Evolutionary conservation across 1,140 invertebrate genomes (phyloP).

Genomic region (Paralvinella palmiformis): DNA sequence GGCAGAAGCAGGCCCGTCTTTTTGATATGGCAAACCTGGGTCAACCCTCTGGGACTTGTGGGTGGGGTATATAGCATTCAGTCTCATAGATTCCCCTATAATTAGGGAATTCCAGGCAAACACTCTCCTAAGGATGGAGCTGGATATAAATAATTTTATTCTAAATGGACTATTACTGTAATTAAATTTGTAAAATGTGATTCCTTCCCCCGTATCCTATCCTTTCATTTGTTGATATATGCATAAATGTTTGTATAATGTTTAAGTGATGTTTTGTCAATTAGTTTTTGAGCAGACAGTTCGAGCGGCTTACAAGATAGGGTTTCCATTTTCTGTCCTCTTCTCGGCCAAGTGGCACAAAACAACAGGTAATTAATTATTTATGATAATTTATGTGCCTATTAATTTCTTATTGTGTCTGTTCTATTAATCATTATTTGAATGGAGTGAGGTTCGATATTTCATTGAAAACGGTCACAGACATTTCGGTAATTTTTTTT

Average conservation of each 20-base stretch:
- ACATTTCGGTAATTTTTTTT: not conserved
- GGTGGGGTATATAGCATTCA: too few relatives aligned
- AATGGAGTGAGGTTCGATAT: not conserved
- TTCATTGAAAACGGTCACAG: not conserved
- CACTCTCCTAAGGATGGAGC: too few relatives aligned
- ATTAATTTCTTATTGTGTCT: not conserved
- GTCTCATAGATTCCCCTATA: too few relatives aligned
- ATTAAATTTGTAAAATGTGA: not conserved
- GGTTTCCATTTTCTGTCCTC: conserved; percentile 2
- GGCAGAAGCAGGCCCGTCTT: too few relatives aligned
- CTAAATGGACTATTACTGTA: not conserved
- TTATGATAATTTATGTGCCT: not conserved
- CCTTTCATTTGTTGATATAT: not conserved
- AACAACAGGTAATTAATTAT: not conserved
- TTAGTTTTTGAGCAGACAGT: not conserved
- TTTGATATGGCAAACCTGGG: too few relatives aligned
- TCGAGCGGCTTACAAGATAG: not conserved
- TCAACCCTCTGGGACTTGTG: too few relatives aligned
- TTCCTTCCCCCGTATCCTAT: not conserved
- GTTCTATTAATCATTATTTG: not conserved
- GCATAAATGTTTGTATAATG: not conserved
- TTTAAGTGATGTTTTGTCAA: not conserved
- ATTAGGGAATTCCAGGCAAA: too few relatives aligned
- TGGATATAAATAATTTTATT: not conserved
- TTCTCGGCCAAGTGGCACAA: conserved; percentile 1